Conservation (phyloP, 2,797 vertebrate genomes). For the Petrocephalus sullivani region DNA sequence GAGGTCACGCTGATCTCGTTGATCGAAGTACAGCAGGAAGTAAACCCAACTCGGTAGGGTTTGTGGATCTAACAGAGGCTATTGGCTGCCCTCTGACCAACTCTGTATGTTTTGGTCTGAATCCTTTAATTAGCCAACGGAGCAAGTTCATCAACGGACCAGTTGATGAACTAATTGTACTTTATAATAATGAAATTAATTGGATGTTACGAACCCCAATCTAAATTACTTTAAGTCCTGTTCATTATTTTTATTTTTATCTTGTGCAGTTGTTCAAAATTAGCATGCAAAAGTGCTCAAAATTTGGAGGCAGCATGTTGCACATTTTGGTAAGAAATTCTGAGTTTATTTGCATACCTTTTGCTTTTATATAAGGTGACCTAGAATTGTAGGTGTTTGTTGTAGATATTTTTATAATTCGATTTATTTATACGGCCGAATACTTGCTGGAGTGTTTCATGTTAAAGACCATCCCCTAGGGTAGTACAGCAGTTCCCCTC, state of each 20-base stretch:
- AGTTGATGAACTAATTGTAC: constrained; percentile 21
- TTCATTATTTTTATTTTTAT: constrained; percentile 1
- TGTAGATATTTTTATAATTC: neutral
- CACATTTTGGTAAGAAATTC: neutral
- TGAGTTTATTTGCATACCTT: neutral
- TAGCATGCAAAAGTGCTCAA: neutral
- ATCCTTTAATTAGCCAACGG: constrained; percentile 35
- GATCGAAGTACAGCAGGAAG: neutral
- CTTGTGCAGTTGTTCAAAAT: neutral
- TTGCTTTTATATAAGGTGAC: neutral
- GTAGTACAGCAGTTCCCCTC: neutral
- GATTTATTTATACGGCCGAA: neutral
- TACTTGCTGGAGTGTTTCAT: neutral
- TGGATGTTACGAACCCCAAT: neutral
- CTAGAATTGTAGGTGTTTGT: neutral
- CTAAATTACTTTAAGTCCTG: neutral
- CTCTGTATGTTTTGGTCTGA: neutral
- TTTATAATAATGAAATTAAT: neutral
- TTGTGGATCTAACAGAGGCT: neutral
- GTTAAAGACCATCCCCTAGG: neutral
- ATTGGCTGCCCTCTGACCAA: neutral
- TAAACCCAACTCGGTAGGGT: neutral
- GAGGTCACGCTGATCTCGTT: neutral
- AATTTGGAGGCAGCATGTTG: neutral
- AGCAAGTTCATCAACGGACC: constrained; percentile 9